phyloP scores from a whole-genome alignment of 2,113 vertebrate genomes.

The Perca flavescens region DNA sequence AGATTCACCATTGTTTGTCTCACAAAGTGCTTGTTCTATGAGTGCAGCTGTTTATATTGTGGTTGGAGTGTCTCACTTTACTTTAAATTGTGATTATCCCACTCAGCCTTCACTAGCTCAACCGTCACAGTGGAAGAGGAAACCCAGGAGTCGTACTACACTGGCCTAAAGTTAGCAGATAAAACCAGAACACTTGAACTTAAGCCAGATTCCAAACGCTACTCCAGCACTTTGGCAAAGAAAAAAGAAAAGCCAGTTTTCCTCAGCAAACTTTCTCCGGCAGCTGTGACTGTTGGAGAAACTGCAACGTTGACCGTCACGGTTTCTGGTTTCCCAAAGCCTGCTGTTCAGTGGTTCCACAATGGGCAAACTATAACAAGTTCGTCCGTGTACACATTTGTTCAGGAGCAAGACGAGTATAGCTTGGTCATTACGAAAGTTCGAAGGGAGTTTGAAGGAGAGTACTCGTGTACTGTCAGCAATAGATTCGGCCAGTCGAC shows the following conservation, averaged over 20 bases:
- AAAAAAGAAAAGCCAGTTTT: slow-evolving; percentile 89
- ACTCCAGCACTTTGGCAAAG: slow-evolving; percentile 80
- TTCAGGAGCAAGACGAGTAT: slow-evolving; percentile 85
- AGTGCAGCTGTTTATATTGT: slow-evolving; percentile 2
- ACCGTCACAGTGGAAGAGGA: slow-evolving; percentile 86
- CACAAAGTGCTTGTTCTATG: too few species aligned
- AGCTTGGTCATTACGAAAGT: slow-evolving; percentile 87
- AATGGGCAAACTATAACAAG: slow-evolving; percentile 79
- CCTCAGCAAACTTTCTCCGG: slow-evolving; percentile 84
- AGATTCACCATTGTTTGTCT: too few species aligned
- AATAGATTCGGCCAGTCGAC: slow-evolving; percentile 84
- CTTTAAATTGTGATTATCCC: slow-evolving; percentile 73
- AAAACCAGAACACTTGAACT: slow-evolving; percentile 91
- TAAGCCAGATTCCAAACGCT: slow-evolving; percentile 86
- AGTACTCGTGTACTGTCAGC: slow-evolving; percentile 88
- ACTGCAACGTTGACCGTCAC: slow-evolving; percentile 86
- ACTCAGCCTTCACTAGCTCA: slow-evolving; percentile 89
- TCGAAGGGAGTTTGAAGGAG: slow-evolving; percentile 85
- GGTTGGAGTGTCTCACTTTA: slow-evolving; percentile 19
- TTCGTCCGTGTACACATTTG: slow-evolving; percentile 82
- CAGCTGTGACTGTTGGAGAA: slow-evolving; percentile 84
- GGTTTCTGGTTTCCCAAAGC: slow-evolving; percentile 86
- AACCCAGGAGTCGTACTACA: slow-evolving; percentile 83
- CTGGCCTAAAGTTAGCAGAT: slow-evolving; percentile 79
- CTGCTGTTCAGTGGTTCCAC: slow-evolving; percentile 89